phyloP scores from a whole-genome alignment of 2,113 vertebrate species.

The Corydoras sp. region DNA sequence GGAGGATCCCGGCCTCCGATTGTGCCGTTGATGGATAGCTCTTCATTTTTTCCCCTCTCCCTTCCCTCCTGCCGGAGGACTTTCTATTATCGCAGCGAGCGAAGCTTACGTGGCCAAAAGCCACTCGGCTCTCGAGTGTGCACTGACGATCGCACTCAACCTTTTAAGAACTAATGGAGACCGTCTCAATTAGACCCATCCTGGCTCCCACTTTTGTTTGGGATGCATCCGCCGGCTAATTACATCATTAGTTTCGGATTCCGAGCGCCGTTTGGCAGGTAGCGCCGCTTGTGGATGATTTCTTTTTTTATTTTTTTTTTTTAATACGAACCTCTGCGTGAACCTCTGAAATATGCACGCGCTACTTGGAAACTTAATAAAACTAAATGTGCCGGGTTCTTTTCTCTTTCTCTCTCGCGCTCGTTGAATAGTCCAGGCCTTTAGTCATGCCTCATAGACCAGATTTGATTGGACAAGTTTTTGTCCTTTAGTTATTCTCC shows the following conservation, averaged over 20 bases:
- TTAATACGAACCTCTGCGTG: neutral
- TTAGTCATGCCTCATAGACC: conserved; percentile 42
- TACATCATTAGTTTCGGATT: conserved; percentile 8
- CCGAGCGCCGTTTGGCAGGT: neutral
- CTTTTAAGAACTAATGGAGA: conserved; percentile 5
- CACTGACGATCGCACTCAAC: neutral
- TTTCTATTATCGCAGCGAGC: conserved; percentile 48
- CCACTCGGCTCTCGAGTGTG: conserved; percentile 25
- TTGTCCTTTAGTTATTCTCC: conserved; percentile 34
- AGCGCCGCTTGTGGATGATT: neutral
- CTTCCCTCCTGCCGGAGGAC: conserved; percentile 44
- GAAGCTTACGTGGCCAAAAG: conserved; percentile 17
- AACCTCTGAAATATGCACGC: conserved; percentile 9
- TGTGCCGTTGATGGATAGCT: conserved; percentile 70
- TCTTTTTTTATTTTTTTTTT: neutral
- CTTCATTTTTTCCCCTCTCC: conserved; percentile 44
- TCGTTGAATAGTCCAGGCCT: conserved; percentile 20
- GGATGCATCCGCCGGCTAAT: neutral
- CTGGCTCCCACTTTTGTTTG: conserved; percentile 6
- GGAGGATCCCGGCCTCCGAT: conserved; percentile 66
- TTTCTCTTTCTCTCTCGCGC: neutral
- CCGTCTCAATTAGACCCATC: neutral
- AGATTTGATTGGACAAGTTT: conserved; percentile 46
- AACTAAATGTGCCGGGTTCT: conserved; percentile 23
- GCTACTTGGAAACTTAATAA: conserved; percentile 24